Conservation (phyloP, 1,140 invertebrate genomes). For the Brevipalpus yothersi region DNA sequence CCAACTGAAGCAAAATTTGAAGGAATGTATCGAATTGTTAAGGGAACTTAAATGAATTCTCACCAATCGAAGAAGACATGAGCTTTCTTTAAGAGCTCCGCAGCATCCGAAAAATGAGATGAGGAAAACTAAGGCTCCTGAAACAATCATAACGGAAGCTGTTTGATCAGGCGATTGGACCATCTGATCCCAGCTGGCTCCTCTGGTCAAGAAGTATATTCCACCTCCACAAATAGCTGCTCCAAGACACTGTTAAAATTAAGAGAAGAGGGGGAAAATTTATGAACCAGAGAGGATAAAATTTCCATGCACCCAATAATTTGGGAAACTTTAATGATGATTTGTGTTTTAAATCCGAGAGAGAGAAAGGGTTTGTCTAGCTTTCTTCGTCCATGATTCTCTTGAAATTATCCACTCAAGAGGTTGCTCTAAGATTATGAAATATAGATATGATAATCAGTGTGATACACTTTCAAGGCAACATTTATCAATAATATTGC, state of each 20-base stretch:
- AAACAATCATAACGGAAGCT: constrained; percentile 23
- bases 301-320: no score
- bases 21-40: background rate
- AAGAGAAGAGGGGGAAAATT: no score
- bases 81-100: constrained; percentile 23
- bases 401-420: no score
- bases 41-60: constrained; percentile 13
- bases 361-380: no score
- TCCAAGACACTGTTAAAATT: background rate
- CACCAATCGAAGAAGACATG: constrained; percentile 25
- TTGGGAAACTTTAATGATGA: no score
- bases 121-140: constrained; percentile 22
- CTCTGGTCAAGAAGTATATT: background rate
- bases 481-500: no score
- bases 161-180: constrained; percentile 15
- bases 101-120: constrained; percentile 28
- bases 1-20: background rate
- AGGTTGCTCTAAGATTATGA: no score
- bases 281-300: no score
- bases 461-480: no score
- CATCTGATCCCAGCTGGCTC: background rate
- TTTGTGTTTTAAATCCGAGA: no score
- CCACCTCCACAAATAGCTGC: background rate
- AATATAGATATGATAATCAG: no score
- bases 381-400: no score